Evolutionary conservation across 2,113 vertebrate species (phyloP), one percentile per base, ranked within the genome.

Genomic region (Pipra filicauda): DNA sequence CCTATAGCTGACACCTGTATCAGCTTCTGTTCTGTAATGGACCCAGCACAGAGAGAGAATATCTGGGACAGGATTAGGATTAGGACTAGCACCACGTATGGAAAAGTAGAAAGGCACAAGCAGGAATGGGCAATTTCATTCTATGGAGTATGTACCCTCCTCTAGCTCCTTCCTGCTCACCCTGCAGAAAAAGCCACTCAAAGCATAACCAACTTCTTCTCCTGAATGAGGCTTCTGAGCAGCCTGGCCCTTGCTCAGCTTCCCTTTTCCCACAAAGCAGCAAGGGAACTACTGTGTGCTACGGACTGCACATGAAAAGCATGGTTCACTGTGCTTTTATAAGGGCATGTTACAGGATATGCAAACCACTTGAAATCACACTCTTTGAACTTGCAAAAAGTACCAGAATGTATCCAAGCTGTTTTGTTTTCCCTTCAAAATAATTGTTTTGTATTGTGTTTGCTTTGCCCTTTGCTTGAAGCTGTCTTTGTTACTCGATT

Each of bases 221-320:
- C 19, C 41, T 39, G 71, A 59, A 82, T 18, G 48, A 2, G 15
- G 33, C 70, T 91, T 86, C 76, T 55, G 49, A 89, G 86, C 43
- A 86, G n/a, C 28, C n/a, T 7, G 0, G 54, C 39, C 28, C 46
- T 62, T 0, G 0, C 55, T 85, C 65, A 21, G n/a, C 62, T 80
- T 94, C 77, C 85, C 20, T 64, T 55, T 96, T 76, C 74, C n/a
- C 48, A 80, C 41, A 57, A 6, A 58, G 77, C 49, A 67, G 55
- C 17, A 33, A 88, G 58, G 13, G 52, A 73, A 59, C 66, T 64
- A 44, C 44, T 33, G 30, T 17, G 21, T n/a, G 52, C 51, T 30
- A 12, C 26, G 73, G 62, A 28, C 22, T 15, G 44, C 55, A 46
- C 21, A 37, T 3, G 33, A 74, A 93, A 87, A 89, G n/a, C 76